These are phyloP conservation scores for Nephotettix cincticeps DNA, from an alignment of 1,140 invertebrate genomes.

Conservation along the genomic window DNA sequence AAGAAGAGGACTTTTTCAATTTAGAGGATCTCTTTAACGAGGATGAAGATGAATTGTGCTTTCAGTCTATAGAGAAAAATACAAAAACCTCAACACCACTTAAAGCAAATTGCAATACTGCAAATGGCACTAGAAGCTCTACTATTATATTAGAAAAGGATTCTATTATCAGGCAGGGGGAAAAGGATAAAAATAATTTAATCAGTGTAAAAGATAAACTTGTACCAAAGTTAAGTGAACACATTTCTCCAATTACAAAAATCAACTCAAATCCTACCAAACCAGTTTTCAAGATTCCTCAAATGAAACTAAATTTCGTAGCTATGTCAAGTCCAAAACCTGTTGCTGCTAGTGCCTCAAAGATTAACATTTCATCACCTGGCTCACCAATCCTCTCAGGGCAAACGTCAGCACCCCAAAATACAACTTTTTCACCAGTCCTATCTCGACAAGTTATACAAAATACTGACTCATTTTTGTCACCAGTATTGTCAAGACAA, in stretches of 20 bases:
- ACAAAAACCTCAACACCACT: slow-evolving; percentile 4
- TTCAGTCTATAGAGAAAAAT: background rate
- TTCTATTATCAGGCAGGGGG: too few relatives aligned
- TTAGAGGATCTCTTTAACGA: slow-evolving; percentile 31
- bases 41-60: background rate
- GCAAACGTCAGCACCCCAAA: background rate
- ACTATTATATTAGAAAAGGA: too few relatives aligned
- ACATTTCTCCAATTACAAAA: background rate
- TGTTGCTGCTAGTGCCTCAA: background rate
- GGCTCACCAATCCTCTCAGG: background rate
- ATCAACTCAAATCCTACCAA: background rate
- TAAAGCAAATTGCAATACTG: background rate
- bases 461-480: too few relatives aligned
- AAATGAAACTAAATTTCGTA: background rate
- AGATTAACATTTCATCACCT: background rate
- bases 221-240: too few relatives aligned
- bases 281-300: background rate
- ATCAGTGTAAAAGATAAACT: too few relatives aligned
- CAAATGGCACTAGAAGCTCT: too few relatives aligned
- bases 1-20: slow-evolving; percentile 27
- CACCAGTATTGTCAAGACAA: too few relatives aligned
- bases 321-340: background rate
- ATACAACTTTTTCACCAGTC: too few relatives aligned
- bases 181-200: too few relatives aligned
- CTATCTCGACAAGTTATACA: too few relatives aligned